These are phyloP conservation scores for Eupithecia pulchellata DNA, from an alignment of 2,888 invertebrate genomes.

Conservation along the genomic window DNA sequence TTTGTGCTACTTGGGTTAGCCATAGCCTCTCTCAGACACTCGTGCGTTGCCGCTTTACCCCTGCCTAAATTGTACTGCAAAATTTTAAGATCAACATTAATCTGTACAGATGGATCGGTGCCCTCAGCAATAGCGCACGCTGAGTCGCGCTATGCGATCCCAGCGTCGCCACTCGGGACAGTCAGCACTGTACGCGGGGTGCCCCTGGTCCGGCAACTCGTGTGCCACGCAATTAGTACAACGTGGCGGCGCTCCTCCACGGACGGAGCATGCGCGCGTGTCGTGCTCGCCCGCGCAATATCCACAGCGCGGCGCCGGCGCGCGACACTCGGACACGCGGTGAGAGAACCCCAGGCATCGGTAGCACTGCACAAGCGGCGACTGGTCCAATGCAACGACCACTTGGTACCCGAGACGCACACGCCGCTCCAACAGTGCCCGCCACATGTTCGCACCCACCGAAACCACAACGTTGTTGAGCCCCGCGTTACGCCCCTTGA, in stretches of 20 bases:
- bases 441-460: conserved; percentile 12
- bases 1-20: too few relatives aligned
- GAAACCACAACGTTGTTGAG: conserved; percentile 8
- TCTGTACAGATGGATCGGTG: neutral
- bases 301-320: neutral
- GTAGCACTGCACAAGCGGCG: conserved; percentile 10
- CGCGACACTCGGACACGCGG: conserved; percentile 7
- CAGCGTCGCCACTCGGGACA: neutral
- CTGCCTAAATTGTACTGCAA: conserved; percentile 6
- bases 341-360: conserved; percentile 20
- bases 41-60: neutral
- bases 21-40: conserved; percentile 13
- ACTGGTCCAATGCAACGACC: conserved; percentile 15
- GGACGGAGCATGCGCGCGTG: conserved; percentile 14
- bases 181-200: conserved; percentile 8
- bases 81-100: neutral
- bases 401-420: conserved; percentile 22
- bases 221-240: conserved; percentile 11
- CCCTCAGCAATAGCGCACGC: conserved; percentile 15
- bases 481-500: neutral
- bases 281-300: conserved; percentile 19
- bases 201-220: neutral
- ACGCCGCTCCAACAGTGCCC: neutral
- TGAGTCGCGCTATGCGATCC: conserved; percentile 7
- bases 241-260: neutral